phyloP scores from a whole-genome alignment of 2,113 vertebrate species.

The Carollia perspicillata region DNA sequence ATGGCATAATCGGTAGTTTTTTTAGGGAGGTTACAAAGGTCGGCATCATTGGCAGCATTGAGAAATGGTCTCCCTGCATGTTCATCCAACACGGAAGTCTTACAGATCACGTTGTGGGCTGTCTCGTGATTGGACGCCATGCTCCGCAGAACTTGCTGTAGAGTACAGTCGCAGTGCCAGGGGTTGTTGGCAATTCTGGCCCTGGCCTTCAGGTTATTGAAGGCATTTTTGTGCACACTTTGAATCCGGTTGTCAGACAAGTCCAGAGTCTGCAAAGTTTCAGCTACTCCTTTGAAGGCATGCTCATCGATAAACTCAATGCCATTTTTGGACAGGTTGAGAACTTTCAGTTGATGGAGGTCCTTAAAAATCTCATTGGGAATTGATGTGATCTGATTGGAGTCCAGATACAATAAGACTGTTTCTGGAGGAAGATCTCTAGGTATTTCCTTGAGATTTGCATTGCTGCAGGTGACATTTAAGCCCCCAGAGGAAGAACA shows the following conservation, averaged over 20 bases:
- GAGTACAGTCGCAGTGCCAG: constrained; percentile 98
- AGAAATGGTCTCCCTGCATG: constrained; percentile 92
- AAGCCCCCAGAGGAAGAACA: constrained; percentile 93
- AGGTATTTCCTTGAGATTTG: constrained; percentile 97
- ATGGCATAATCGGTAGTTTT: constrained; percentile 98
- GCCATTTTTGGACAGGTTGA: constrained; percentile 97
- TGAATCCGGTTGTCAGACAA: constrained; percentile 96
- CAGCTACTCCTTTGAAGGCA: constrained; percentile 94
- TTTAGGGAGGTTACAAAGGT: constrained; percentile 97
- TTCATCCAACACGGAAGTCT: constrained; percentile 93
- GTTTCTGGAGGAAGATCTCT: constrained; percentile 94
- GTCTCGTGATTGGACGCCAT: constrained; percentile 97
- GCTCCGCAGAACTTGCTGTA: constrained; percentile 95
- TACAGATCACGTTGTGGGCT: constrained; percentile 92
- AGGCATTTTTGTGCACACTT: constrained; percentile 96
- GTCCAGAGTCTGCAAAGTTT: constrained; percentile 94
- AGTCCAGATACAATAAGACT: constrained; percentile 93
- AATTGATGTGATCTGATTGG: constrained; percentile 96
- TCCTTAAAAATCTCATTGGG: constrained; percentile 96
- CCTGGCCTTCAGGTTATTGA: constrained; percentile 93
- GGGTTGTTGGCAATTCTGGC: constrained; percentile 96
- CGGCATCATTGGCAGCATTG: constrained; percentile 89
- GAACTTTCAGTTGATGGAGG: constrained; percentile 91
- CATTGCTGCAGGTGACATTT: constrained; percentile 96
- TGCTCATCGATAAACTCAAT: constrained; percentile 96